Evolutionary conservation across 30 jellyfish, hydroid and myxozoan genomes (phyloP).

Genomic region (Aurelia sp.): DNA sequence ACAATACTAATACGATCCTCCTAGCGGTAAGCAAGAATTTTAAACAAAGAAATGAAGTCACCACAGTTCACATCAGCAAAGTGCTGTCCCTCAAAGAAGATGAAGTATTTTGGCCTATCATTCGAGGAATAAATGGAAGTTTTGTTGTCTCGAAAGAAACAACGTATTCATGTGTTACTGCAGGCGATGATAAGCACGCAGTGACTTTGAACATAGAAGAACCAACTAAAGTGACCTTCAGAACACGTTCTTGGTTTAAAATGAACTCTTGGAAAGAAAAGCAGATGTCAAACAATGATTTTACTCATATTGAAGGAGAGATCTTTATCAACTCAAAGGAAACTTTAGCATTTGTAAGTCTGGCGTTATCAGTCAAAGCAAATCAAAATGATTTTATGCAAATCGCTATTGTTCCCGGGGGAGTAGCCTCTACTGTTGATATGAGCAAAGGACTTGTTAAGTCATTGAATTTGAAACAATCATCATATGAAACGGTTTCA

Average conservation of each 20-base stretch:
- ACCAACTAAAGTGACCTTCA: not conserved
- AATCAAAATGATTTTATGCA: not conserved
- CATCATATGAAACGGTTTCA: not conserved
- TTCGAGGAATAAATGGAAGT: conserved; percentile 26
- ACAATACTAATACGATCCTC: not conserved
- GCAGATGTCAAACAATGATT: conserved; percentile 6
- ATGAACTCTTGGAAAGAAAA: conserved; percentile 35
- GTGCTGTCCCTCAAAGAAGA: conserved; percentile 24
- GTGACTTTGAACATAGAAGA: not conserved
- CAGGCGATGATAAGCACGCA: conserved; percentile 4
- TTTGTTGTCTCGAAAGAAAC: conserved; percentile 28
- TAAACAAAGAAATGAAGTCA: not conserved
- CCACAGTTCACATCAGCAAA: conserved; percentile 48
- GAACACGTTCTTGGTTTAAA: conserved; percentile 1
- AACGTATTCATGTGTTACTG: conserved; percentile 39
- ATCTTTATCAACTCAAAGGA: conserved; percentile 17
- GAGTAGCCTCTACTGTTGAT: conserved; percentile 19
- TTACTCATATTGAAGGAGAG: conserved; percentile 38
- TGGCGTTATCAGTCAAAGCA: conserved; percentile 30
- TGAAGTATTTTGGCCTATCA: conserved; percentile 6
- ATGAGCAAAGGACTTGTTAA: conserved; percentile 11
- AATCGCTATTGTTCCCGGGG: conserved; percentile 57
- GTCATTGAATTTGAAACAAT: not conserved
- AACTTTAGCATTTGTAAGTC: conserved; percentile 39
- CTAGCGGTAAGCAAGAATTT: conserved; percentile 10